A percentile compares a stretch with the other conserved stretches of the same genome.
Evolutionary conservation across 1,140 invertebrate species (phyloP).

Genomic region (Pseudobourletiella spinata): DNA sequence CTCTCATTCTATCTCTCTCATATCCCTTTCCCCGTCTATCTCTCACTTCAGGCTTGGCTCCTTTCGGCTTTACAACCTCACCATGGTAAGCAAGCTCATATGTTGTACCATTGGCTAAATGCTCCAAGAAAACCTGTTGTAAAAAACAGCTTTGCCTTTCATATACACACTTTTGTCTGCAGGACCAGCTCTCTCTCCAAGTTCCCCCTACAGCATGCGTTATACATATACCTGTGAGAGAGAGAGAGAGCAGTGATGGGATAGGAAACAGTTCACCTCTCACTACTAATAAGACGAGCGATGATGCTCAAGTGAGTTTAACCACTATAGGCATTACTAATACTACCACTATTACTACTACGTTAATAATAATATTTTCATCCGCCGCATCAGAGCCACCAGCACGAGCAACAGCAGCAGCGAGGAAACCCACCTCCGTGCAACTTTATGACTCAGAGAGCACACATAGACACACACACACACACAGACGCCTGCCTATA

Average conservation of each 20-base stretch:
- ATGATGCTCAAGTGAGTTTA: background rate
- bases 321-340: background rate
- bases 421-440: too few relatives aligned
- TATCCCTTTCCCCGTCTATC: background rate
- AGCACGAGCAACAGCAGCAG: too few relatives aligned
- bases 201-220: background rate
- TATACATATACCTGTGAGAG: background rate
- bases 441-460: too few relatives aligned
- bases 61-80: background rate
- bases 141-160: constrained; percentile 1
- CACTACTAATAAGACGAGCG: background rate
- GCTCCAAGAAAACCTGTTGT: background rate
- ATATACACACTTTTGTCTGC: background rate
- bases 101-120: background rate
- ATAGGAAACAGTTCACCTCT: background rate
- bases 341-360: too few relatives aligned
- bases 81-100: background rate
- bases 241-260: background rate
- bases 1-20: background rate
- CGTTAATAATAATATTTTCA: too few relatives aligned
- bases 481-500: too few relatives aligned
- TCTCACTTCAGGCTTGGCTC: background rate
- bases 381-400: too few relatives aligned
- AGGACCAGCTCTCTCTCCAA: background rate
- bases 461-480: too few relatives aligned